Evolutionary conservation across 2,113 vertebrate species (phyloP), one percentile per base, ranked within the genome.

Genomic region (Leptodactylus fuscus): DNA sequence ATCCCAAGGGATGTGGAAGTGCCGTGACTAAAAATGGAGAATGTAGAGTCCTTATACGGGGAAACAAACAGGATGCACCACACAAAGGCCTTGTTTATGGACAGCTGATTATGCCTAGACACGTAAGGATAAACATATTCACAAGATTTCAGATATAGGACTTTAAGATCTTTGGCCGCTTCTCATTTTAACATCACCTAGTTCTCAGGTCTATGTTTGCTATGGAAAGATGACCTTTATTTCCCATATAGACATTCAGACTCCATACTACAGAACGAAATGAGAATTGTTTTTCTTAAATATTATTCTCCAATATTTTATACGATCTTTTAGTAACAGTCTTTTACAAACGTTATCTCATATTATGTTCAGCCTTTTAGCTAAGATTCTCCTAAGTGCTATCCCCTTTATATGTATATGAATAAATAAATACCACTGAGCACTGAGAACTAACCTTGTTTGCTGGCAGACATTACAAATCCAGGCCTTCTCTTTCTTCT

Each of bases 401-500:
- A 4, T 29, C 3, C 60, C 27, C 27, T 65, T 65, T 29, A 32
- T 65, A 15, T 15, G 18, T 32, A 44, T 44, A 44, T 44, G 4
- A 44, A 4, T 44, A 44, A 44, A 44, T 44, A 9, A 5, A 44
- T 44, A 44, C 9, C 9, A 44, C 41, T n/a, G n/a, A n/a, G n/a
- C n/a, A n/a, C n/a, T n/a, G n/a, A 62, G n/a, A 65, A 49, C 46
- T 55, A 90, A 99, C 98, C 97, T 98, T 90, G 95, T 94, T 92
- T 98, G 98, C 89, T 99, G 96, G 91, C 98, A 99, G 36, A 96
- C 95, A 0, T 89, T 91, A 92, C 98, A 99, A 76, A 98, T 88
- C 97, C 98, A 99, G 46, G 91, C 92, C 87, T 95, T 96, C 85
- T 98, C 96, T 20, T 81, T 95, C 91, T 96, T 97, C 90, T 91